Percentiles rank a stretch among this genome's conserved stretches.
These are phyloP conservation scores for Pristionchus pacificus DNA, from an alignment of 1,140 invertebrate genomes.

Conservation along the genomic window DNA sequence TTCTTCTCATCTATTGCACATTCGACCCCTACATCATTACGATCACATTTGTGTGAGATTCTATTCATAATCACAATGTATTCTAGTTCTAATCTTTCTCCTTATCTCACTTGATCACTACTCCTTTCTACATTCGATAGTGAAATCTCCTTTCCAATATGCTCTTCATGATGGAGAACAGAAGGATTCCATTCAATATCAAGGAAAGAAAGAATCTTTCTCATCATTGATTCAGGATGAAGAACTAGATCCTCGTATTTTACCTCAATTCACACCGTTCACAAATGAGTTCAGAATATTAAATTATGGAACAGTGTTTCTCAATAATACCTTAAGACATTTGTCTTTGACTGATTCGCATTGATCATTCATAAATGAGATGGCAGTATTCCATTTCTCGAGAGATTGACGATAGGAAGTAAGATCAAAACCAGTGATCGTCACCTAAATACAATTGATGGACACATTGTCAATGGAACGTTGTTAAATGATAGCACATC, in stretches of 20 bases:
- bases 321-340: conserved; percentile 10
- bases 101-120: conserved; percentile 72
- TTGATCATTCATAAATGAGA: conserved; percentile 86
- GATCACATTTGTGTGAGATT: too few relatives aligned
- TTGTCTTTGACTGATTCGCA: conserved; percentile 63
- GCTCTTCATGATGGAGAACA: conserved; percentile 89
- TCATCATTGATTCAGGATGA: conserved; percentile 83
- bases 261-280: conserved; percentile 70
- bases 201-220: conserved; percentile 81
- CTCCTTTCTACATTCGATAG: conserved; percentile 88
- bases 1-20: neutral
- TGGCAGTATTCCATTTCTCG: conserved; percentile 89
- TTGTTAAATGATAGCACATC: neutral
- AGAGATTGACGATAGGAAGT: conserved; percentile 85
- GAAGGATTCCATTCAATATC: conserved; percentile 85
- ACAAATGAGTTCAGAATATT: neutral
- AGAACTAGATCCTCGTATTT: conserved; percentile 95
- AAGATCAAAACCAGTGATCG: conserved; percentile 87
- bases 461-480: neutral
- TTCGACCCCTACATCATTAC: too few relatives aligned
- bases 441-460: conserved; percentile 27
- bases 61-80: too few relatives aligned
- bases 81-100: too few relatives aligned
- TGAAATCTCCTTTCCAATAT: conserved; percentile 87
- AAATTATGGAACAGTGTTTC: neutral